Conservation (phyloP, 2,888 invertebrate genomes). For the Siphlonurus alternatus region DNA sequence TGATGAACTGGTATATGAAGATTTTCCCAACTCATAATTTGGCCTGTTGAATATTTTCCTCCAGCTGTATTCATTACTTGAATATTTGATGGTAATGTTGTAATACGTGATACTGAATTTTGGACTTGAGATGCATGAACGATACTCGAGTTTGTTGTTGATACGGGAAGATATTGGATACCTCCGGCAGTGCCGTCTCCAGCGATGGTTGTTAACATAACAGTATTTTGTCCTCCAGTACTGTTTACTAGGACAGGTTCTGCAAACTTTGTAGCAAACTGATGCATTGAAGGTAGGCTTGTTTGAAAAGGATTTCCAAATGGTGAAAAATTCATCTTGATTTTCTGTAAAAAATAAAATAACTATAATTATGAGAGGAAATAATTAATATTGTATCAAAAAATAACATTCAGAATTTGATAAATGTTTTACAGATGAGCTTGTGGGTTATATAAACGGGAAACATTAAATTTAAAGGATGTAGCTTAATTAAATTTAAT, state of each 20-base stretch:
- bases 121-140: background rate
- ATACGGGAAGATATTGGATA: background rate
- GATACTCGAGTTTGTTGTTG: background rate
- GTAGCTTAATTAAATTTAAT: background rate
- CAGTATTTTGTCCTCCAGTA: background rate
- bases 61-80: background rate
- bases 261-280: constrained; percentile 12
- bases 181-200: background rate
- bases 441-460: background rate
- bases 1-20: background rate
- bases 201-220: background rate
- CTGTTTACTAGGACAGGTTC: background rate
- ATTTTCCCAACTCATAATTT: background rate
- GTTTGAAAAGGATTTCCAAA: constrained; percentile 14
- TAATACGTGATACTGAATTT: background rate
- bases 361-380: no score
- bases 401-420: no score
- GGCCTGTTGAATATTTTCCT: background rate
- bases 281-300: constrained; percentile 12
- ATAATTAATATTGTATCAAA: no score
- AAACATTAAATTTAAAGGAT: background rate
- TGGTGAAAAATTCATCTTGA: constrained; percentile 14
- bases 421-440: no score
- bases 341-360: background rate
- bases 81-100: background rate